Percentiles rank a stretch among this genome's conserved stretches.
phyloP scores from a whole-genome alignment of 2,888 invertebrate genomes.

The Epinotia nisella region DNA sequence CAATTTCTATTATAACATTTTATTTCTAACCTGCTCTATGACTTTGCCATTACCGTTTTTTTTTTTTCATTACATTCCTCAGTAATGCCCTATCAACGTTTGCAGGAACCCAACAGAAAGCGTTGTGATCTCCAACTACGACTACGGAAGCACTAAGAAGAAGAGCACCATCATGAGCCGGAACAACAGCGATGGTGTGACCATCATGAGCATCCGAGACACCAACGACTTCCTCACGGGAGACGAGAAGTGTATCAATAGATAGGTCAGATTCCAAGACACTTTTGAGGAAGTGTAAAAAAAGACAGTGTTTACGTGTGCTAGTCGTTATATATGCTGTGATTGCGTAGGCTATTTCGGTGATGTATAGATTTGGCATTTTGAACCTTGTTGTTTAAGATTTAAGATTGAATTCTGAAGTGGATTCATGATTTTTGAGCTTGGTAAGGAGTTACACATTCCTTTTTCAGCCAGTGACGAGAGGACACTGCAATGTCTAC shows the following conservation, averaged over 20 bases:
- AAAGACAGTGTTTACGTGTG: slow-evolving; percentile 9
- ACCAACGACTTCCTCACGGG: slow-evolving; percentile 68
- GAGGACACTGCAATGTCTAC: no score
- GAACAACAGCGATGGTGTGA: slow-evolving; percentile 75
- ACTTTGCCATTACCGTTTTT: not conserved
- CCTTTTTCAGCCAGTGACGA: not conserved
- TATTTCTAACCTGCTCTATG: not conserved
- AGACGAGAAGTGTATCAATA: slow-evolving; percentile 72
- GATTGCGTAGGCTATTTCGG: not conserved
- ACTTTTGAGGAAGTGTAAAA: slow-evolving; percentile 39
- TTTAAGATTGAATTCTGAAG: not conserved
- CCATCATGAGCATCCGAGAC: slow-evolving; percentile 74
- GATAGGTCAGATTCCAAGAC: slow-evolving; percentile 58
- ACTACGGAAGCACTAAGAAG: slow-evolving; percentile 80
- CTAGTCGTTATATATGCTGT: slow-evolving; percentile 6
- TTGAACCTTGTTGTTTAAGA: not conserved
- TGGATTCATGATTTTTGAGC: not conserved
- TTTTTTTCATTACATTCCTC: slow-evolving; percentile 50
- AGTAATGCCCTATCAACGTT: slow-evolving; percentile 68
- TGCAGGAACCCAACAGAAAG: slow-evolving; percentile 81
- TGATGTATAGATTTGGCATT: not conserved
- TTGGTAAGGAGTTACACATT: not conserved
- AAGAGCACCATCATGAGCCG: slow-evolving; percentile 71
- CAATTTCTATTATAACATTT: no score
- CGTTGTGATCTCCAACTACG: slow-evolving; percentile 81